Percentiles rank a stretch among this genome's conserved stretches.
phyloP scores from a whole-genome alignment of 1,140 invertebrate genomes.

The Drosophila lowei region DNA sequence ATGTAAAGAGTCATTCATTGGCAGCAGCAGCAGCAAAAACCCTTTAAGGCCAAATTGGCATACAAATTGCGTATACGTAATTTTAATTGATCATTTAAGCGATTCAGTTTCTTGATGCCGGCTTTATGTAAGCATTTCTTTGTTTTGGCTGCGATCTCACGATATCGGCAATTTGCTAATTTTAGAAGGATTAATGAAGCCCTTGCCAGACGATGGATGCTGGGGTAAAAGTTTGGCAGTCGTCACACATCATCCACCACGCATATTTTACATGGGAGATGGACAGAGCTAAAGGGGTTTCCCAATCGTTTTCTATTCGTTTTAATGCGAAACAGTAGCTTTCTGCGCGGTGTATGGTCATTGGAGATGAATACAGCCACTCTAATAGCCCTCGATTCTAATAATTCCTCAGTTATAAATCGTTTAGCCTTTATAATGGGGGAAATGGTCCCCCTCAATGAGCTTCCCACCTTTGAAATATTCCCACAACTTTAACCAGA shows the following conservation, averaged over 20 bases:
- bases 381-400: no score
- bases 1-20: slow-evolving; percentile 68
- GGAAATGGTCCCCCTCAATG: no score
- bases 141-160: slow-evolving; percentile 32
- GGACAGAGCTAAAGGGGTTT: no score
- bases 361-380: no score
- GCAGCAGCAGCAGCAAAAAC: slow-evolving; percentile 32
- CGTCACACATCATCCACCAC: slow-evolving; percentile 5
- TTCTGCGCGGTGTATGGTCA: no score
- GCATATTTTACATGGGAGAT: slow-evolving; percentile 2
- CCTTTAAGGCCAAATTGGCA: slow-evolving; percentile 53
- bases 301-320: no score
- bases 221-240: slow-evolving; percentile 43
- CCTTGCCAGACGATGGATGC: slow-evolving; percentile 11
- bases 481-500: no score
- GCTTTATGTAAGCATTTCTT: slow-evolving; percentile 54
- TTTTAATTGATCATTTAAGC: slow-evolving; percentile 76
- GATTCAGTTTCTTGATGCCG: slow-evolving; percentile 50
- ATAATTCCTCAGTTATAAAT: no score
- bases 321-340: no score
- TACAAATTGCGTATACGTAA: slow-evolving; percentile 69
- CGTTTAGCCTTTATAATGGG: no score
- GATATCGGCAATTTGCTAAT: slow-evolving; percentile 46
- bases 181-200: slow-evolving; percentile 56
- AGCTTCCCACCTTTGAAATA: no score